Percentiles rank a stretch among this genome's conserved stretches.
Evolutionary conservation across 2,797 vertebrate genomes (phyloP).

Genomic region (Mastacembelus armatus): DNA sequence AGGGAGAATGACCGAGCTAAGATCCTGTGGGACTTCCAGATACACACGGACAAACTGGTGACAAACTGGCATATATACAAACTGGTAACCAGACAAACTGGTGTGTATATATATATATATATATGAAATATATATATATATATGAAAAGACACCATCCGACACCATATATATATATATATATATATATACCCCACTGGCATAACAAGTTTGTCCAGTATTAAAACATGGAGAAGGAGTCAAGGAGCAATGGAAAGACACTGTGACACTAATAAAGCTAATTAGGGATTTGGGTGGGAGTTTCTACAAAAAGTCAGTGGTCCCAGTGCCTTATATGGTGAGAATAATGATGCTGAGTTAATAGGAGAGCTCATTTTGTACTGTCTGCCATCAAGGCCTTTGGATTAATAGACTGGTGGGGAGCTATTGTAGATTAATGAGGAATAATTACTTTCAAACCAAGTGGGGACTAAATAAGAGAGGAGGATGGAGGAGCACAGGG

Average conservation of each 20-base stretch:
- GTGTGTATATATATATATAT: no score
- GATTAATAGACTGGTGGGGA: constrained; percentile 68
- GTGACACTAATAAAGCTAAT: constrained; percentile 72
- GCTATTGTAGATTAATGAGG: constrained; percentile 72
- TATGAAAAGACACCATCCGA: no score
- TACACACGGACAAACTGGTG: no score
- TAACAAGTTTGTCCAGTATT: no score
- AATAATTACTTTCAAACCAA: constrained; percentile 71
- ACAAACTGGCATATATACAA: no score
- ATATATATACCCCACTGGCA: no score
- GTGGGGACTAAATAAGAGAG: constrained; percentile 28
- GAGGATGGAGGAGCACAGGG: constrained; percentile 6
- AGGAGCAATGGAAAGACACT: constrained; percentile 27
- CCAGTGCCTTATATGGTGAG: constrained; percentile 45
- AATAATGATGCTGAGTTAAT: constrained; percentile 80
- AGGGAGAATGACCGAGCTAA: no score
- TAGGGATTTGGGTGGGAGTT: constrained; percentile 41
- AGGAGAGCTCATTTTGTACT: constrained; percentile 69
- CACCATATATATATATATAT: no score
- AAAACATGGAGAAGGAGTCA: constrained; percentile 8
- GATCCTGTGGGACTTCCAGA: no score
- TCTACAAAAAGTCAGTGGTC: constrained; percentile 38
- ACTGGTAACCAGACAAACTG: no score
- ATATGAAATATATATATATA: no score
- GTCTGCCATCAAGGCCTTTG: constrained; percentile 64